A percentile compares a stretch with the other conserved stretches of the same genome.
Conservation (phyloP, 2,113 vertebrate species). For the Colius striatus region DNA sequence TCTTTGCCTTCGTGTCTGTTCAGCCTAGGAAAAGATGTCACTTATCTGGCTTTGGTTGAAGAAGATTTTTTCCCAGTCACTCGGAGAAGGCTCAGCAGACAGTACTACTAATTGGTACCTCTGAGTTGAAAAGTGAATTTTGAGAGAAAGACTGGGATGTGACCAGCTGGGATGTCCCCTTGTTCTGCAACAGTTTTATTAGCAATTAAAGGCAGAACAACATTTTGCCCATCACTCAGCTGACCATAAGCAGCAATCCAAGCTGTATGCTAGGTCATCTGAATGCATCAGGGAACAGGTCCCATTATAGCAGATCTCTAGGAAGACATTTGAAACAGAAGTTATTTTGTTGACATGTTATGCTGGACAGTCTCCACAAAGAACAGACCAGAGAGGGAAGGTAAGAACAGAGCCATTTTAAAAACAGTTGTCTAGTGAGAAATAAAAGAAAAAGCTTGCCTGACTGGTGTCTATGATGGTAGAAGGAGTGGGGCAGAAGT, state of each 20-base stretch:
- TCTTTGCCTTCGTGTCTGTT: not conserved
- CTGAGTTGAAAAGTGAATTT: not conserved
- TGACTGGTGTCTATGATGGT: not conserved
- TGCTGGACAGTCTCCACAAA: not conserved
- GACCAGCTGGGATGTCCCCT: not conserved
- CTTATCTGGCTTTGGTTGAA: not conserved
- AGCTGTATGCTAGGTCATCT: not conserved
- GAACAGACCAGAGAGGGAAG: not conserved
- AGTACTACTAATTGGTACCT: not conserved
- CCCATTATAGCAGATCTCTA: not conserved
- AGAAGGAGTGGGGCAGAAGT: not conserved
- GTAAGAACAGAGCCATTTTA: not conserved
- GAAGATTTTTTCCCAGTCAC: not conserved
- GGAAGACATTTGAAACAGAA: not conserved
- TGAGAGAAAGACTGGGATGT: not conserved
- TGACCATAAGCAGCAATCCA: not conserved
- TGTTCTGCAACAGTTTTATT: not conserved
- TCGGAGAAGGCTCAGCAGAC: not conserved
- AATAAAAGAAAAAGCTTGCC: not conserved
- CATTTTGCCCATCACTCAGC: not conserved
- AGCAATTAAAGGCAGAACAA: not conserved
- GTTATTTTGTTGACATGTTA: not conserved
- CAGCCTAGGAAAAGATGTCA: not conserved
- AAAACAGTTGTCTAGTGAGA: not conserved
- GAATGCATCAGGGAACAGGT: not conserved